A percentile compares a stretch with the other conserved stretches of the same genome.
These are phyloP conservation scores for Semaprochilodus insignis DNA, from an alignment of 2,797 vertebrate genomes.

Conservation along the genomic window DNA sequence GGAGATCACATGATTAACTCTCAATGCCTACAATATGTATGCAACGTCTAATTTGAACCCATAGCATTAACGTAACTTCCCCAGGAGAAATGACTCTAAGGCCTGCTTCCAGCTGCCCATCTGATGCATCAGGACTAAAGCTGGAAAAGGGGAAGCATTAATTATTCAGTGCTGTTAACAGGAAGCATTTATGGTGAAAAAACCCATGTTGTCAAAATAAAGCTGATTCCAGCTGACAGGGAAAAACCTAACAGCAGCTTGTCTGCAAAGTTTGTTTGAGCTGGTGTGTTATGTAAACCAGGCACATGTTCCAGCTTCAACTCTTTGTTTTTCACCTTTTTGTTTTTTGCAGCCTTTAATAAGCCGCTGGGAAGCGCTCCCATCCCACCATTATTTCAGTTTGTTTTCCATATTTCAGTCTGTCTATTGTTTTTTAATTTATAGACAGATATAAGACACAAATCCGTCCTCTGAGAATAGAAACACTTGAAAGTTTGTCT, in stretches of 20 bases:
- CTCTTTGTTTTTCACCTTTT: constrained; percentile 11
- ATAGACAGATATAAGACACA: background rate
- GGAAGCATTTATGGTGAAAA: constrained; percentile 32
- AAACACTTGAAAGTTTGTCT: constrained; percentile 5
- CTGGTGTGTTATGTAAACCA: constrained; percentile 30
- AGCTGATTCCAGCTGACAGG: constrained; percentile 61
- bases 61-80: background rate
- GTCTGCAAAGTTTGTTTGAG: background rate
- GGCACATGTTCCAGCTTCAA: background rate
- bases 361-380: constrained; percentile 3
- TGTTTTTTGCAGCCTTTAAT: constrained; percentile 13
- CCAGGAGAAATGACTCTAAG: background rate
- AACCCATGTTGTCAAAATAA: constrained; percentile 27
- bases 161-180: constrained; percentile 33
- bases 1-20: background rate
- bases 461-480: background rate
- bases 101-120: background rate
- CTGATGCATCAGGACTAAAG: constrained; percentile 13
- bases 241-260: constrained; percentile 26
- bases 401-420: constrained; percentile 8
- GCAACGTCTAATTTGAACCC: background rate
- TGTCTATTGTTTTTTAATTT: background rate
- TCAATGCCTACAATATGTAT: constrained; percentile 1
- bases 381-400: constrained; percentile 17
- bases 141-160: constrained; percentile 13